Evolutionary conservation across 1,140 invertebrate genomes (phyloP).

Genomic region (Magallana angulata): DNA sequence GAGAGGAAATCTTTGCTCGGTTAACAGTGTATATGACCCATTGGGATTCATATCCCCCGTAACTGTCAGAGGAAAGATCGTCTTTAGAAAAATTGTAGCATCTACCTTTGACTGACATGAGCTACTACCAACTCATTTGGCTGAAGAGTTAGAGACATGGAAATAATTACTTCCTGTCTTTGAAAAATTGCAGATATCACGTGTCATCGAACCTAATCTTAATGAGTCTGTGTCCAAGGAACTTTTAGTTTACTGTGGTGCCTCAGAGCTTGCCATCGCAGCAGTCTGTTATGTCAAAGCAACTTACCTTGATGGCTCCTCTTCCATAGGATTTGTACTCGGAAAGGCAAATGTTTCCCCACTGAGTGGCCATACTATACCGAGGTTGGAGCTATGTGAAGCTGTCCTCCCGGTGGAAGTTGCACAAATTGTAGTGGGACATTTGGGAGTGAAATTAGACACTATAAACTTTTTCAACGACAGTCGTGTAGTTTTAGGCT

Average conservation of each 20-base stretch:
- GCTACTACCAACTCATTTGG: constrained; percentile 37
- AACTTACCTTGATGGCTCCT: neutral
- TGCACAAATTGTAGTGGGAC: neutral
- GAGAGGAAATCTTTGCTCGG: constrained; percentile 56
- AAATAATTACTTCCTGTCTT: constrained; percentile 35
- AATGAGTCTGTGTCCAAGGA: constrained; percentile 75
- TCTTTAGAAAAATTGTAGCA: constrained; percentile 57
- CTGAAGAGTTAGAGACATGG: constrained; percentile 46
- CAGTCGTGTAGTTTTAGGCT: constrained; percentile 41
- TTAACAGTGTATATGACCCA: constrained; percentile 64
- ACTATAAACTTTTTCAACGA: constrained; percentile 36
- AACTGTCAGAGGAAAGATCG: constrained; percentile 55
- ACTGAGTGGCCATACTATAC: constrained; percentile 50
- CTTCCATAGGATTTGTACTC: constrained; percentile 47
- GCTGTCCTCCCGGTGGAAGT: constrained; percentile 49
- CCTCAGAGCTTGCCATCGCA: constrained; percentile 54
- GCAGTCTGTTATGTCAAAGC: constrained; percentile 38
- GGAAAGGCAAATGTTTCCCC: constrained; percentile 55
- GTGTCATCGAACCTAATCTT: constrained; percentile 51
- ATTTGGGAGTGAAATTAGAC: neutral
- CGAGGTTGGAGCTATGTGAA: constrained; percentile 44
- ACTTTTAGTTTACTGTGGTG: constrained; percentile 53
- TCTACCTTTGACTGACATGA: constrained; percentile 64
- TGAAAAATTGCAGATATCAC: constrained; percentile 45
- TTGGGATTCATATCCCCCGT: constrained; percentile 62